A percentile compares a stretch with the other conserved stretches of the same genome.
Conservation (phyloP, 2,797 vertebrate species). For the Gymnocypris eckloni region DNA sequence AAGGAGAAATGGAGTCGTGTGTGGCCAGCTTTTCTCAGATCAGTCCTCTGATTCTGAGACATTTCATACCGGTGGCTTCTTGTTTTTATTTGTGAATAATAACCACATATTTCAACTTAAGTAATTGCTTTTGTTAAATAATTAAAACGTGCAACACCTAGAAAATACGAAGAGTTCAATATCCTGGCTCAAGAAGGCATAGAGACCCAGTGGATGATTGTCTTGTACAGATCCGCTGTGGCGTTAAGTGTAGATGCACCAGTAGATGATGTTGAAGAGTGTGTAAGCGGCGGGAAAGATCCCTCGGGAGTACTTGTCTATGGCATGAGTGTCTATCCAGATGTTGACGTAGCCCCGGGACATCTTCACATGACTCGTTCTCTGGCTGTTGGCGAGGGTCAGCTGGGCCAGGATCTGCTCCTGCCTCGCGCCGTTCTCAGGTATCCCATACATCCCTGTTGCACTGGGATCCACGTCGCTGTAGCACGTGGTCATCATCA, state of each 20-base stretch:
- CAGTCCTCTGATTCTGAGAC: neutral
- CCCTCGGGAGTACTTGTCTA: constrained; percentile 95
- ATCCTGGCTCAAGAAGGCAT: constrained; percentile 72
- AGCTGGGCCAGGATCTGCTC: constrained; percentile 90
- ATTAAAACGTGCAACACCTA: neutral
- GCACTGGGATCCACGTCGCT: constrained; percentile 88
- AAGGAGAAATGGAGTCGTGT: neutral
- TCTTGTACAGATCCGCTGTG: neutral
- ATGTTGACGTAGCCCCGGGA: constrained; percentile 86
- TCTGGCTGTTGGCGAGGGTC: constrained; percentile 82
- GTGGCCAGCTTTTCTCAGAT: neutral
- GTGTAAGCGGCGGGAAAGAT: constrained; percentile 94
- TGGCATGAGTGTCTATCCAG: constrained; percentile 93
- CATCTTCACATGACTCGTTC: constrained; percentile 80
- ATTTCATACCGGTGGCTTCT: neutral
- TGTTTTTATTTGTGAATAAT: neutral
- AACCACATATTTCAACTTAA: neutral
- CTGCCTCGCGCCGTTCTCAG: constrained; percentile 84
- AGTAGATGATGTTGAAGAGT: constrained; percentile 98
- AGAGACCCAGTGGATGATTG: neutral
- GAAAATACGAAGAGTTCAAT: constrained; percentile 59
- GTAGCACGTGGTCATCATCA: constrained; percentile 87
- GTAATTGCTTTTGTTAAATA: neutral
- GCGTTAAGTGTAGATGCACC: constrained; percentile 92
- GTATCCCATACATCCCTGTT: constrained; percentile 88